Evolutionary conservation across 2,113 vertebrate genomes (phyloP), one percentile per base, ranked within the genome.

Genomic region (Apodemus speciosus): DNA sequence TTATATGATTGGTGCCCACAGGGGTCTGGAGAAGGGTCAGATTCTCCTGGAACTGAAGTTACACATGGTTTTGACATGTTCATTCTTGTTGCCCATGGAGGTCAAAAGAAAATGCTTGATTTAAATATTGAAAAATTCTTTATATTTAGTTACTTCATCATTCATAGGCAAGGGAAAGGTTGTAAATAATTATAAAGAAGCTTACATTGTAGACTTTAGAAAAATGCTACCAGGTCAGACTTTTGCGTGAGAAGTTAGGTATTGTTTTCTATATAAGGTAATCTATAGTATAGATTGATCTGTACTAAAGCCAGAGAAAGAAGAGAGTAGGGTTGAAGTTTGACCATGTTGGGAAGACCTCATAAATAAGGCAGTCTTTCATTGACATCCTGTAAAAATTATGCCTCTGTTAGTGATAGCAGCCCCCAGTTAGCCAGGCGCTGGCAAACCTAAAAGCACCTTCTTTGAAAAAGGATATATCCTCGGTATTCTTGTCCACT

Each of bases 251-350:
- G 80, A 68, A n/a, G 38, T 87, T 88, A 38, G 38, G 32, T 60
- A 85, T 6, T 62, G 1, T n/a, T 51, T 79, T 64, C 30, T 46
- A 0, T 89, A 7, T 71, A 85, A 53, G 40, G 56, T 64, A 85
- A 4, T 43, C 0, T 6, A 21, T 4, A 25, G 73, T 87, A 25
- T 18, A 58, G 20, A 27, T 35, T 77, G 46, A 86, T 51, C 49
- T 66, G 79, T 38, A 75, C 0, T n/a, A 53, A 3, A 92, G 20
- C 73, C 64, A 38, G 81, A 51, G 23, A 91, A 91, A 3, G 77
- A 92, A 91, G 66, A 75, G 20, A 84, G 46, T 89, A 18, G 9
- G 88, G 9, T 91, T 94, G 25, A 95, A 51, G 6, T 51, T 51
- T 3, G 73, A 0, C 66, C 73, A 69, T 68, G n/a, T 85, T 90